phyloP scores from a whole-genome alignment of 2,797 vertebrate genomes.

The Esox lucius region DNA sequence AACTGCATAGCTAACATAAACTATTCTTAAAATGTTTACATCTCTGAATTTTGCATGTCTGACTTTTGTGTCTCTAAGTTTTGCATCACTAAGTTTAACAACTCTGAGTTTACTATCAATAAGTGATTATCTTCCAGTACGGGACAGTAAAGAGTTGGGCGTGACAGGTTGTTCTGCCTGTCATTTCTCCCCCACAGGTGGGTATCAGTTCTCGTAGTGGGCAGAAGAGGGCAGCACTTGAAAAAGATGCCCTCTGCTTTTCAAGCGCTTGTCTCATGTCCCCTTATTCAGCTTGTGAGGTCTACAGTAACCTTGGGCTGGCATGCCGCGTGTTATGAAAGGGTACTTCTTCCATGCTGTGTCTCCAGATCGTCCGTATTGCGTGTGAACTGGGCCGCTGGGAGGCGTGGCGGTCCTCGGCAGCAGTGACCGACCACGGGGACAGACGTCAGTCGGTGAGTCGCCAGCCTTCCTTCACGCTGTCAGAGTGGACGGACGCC shows the following conservation, averaged over 20 bases:
- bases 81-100: no score
- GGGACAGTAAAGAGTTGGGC: background rate
- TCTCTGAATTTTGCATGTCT: no score
- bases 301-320: background rate
- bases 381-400: conserved; percentile 73
- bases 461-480: conserved; percentile 95
- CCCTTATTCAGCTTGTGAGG: background rate
- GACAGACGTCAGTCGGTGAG: conserved; percentile 94
- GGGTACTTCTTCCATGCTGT: conserved; percentile 12
- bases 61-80: no score
- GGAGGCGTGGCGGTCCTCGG: conserved; percentile 54
- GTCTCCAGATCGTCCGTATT: conserved; percentile 76
- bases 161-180: background rate
- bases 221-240: no score
- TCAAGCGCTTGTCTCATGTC: background rate
- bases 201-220: background rate
- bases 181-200: background rate
- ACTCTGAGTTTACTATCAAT: no score
- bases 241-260: no score
- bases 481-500: conserved; percentile 96
- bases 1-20: no score
- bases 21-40: no score
- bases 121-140: background rate
- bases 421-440: conserved; percentile 67
- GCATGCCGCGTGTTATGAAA: background rate